Evolutionary conservation across 1,140 invertebrate genomes (phyloP).

Genomic region (Pristionchus pacificus): DNA sequence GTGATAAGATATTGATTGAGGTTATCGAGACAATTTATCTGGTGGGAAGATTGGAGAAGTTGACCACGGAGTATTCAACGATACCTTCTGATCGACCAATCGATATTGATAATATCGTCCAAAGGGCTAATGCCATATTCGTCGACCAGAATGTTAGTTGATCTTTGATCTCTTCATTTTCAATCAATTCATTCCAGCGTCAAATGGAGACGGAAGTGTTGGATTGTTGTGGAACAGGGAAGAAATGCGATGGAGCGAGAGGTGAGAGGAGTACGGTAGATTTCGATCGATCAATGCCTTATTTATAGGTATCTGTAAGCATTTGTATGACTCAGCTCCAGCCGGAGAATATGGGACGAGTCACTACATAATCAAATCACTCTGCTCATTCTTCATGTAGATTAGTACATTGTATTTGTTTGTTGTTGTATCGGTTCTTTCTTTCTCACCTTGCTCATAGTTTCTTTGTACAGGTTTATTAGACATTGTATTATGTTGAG

Average conservation of each 20-base stretch:
- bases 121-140: conserved; percentile 88
- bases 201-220: conserved; percentile 83
- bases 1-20: not conserved
- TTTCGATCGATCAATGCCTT: not conserved
- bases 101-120: conserved; percentile 83
- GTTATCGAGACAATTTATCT: conserved; percentile 90
- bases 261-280: conserved; percentile 51
- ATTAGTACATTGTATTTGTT: no score
- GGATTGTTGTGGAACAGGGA: conserved; percentile 75
- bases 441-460: no score
- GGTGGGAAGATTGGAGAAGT: conserved; percentile 63
- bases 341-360: conserved; percentile 94
- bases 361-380: conserved; percentile 75
- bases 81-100: conserved; percentile 74
- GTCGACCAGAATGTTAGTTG: conserved; percentile 81
- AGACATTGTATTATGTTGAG: no score
- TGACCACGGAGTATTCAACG: conserved; percentile 36
- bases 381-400: conserved; percentile 30
- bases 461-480: no score
- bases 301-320: conserved; percentile 75
- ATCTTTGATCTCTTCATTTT: not conserved
- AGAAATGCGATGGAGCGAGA: conserved; percentile 81
- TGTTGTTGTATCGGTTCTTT: no score
- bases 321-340: conserved; percentile 95
- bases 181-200: conserved; percentile 58